phyloP scores from a whole-genome alignment of 2,113 vertebrate species.

The Amphiprion percula region DNA sequence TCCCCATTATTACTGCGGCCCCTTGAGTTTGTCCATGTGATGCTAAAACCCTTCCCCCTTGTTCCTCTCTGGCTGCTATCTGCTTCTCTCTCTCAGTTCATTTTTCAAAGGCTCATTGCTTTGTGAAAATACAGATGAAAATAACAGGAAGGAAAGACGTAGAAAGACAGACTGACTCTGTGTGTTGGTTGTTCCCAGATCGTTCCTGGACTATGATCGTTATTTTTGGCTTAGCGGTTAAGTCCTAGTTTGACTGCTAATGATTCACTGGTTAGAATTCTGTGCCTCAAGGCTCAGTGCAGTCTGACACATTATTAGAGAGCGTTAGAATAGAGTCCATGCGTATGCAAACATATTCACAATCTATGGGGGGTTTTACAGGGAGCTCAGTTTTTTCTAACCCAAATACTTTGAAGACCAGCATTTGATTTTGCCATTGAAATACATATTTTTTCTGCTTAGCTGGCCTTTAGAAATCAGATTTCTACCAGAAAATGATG shows the following conservation, averaged over 20 bases:
- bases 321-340: conserved; percentile 7
- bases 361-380: neutral
- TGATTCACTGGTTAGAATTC: conserved; percentile 48
- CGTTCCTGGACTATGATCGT: conserved; percentile 53
- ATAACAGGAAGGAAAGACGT: conserved; percentile 26
- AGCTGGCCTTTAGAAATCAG: neutral
- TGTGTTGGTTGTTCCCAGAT: conserved; percentile 32
- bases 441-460: neutral
- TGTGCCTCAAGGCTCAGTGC: conserved; percentile 21
- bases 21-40: conserved; percentile 47
- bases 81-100: conserved; percentile 59
- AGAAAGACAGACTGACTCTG: conserved; percentile 27
- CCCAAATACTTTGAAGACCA: conserved; percentile 21
- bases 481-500: conserved; percentile 8
- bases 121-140: conserved; percentile 62
- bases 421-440: conserved; percentile 25
- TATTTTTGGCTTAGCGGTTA: conserved; percentile 60
- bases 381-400: neutral
- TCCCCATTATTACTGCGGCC: conserved; percentile 42
- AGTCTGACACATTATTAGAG: conserved; percentile 41
- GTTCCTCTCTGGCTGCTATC: conserved; percentile 46
- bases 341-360: conserved; percentile 18
- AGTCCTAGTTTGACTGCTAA: conserved; percentile 65
- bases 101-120: conserved; percentile 72
- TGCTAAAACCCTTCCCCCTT: conserved; percentile 41